Evolutionary conservation across 2,113 vertebrate genomes (phyloP).

Genomic region (Myiozetetes cayanensis): DNA sequence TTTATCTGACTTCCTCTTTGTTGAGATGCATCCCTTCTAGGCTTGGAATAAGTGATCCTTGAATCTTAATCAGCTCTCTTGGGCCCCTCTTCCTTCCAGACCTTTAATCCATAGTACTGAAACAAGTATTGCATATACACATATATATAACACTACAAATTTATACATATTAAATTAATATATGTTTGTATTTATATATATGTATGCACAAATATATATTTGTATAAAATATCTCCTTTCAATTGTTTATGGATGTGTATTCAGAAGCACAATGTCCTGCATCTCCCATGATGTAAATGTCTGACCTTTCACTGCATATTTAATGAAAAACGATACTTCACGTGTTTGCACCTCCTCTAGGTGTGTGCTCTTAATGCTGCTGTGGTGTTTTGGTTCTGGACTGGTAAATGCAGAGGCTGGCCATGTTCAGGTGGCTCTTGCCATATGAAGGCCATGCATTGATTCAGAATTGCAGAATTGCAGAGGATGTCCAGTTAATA

Average conservation of each 20-base stretch:
- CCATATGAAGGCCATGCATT: rapidly evolving
- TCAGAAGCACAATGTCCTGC: not conserved
- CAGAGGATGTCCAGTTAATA: not conserved
- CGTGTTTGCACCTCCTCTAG: not conserved
- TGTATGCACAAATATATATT: not conserved
- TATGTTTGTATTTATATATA: not conserved
- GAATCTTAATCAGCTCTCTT: not conserved
- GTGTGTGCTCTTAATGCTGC: not conserved
- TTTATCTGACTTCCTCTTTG: not conserved
- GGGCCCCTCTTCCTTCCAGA: not conserved
- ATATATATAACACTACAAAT: not conserved
- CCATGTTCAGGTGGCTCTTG: not conserved
- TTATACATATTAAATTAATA: no score
- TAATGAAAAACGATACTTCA: not conserved
- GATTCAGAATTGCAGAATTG: not conserved
- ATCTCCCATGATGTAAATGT: not conserved
- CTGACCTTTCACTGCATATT: not conserved
- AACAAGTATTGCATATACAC: not conserved
- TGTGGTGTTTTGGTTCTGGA: not conserved
- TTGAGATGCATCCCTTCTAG: not conserved
- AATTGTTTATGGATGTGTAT: not conserved
- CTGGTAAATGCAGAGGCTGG: not conserved
- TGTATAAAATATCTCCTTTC: not conserved
- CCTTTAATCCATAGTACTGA: not conserved
- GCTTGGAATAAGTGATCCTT: not conserved